These are phyloP conservation scores for Cephalopholis sonnerati DNA, from an alignment of 2,113 vertebrate genomes.

Conservation along the genomic window DNA sequence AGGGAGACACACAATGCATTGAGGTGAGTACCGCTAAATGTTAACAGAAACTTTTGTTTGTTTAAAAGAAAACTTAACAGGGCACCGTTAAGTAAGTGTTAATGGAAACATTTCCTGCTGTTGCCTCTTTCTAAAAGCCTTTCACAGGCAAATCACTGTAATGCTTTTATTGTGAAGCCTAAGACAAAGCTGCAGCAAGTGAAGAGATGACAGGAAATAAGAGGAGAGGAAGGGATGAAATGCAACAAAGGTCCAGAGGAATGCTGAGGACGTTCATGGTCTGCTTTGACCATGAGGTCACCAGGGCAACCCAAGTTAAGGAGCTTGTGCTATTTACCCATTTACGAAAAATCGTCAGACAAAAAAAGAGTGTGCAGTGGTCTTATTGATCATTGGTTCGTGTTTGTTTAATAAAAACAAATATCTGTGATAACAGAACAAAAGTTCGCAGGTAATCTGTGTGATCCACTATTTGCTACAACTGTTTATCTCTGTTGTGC, in stretches of 20 bases:
- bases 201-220: neutral
- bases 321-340: neutral
- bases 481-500: no score
- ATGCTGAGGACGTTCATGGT: neutral
- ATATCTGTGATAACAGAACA: no score
- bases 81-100: neutral
- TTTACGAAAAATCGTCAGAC: no score
- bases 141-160: neutral
- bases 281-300: neutral
- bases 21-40: neutral
- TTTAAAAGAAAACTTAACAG: neutral
- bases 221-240: neutral
- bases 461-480: no score
- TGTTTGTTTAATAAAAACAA: no score
- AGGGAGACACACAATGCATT: neutral
- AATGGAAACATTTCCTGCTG: neutral
- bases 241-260: neutral
- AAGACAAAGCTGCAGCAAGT: neutral
- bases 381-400: no score
- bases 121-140: neutral
- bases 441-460: no score
- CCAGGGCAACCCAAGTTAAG: neutral
- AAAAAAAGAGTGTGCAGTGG: no score
- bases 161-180: neutral
- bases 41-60: constrained; percentile 1